Conservation (phyloP, 2,888 invertebrate genomes). For the Lithophane ornitopus region DNA sequence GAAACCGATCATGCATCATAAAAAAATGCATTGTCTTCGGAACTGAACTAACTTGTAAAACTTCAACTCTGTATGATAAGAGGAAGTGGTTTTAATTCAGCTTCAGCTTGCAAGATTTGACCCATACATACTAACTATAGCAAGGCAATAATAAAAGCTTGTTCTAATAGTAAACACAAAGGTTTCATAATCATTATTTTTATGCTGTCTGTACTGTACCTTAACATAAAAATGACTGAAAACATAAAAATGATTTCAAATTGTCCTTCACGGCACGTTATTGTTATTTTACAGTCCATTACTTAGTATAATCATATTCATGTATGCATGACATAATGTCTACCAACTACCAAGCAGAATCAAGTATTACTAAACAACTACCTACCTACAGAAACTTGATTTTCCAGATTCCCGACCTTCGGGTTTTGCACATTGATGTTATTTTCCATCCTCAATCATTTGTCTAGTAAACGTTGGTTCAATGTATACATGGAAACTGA, state of each 20-base stretch:
- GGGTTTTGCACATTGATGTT: neutral
- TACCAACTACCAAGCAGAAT: slow-evolving; percentile 2
- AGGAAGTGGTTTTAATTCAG: too few relatives aligned
- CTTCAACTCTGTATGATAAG: neutral
- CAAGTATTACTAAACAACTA: slow-evolving; percentile 21
- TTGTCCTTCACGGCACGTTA: slow-evolving; percentile 28
- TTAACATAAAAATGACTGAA: too few relatives aligned
- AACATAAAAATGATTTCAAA: slow-evolving; percentile 8
- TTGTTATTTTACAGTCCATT: slow-evolving; percentile 18
- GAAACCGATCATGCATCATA: neutral
- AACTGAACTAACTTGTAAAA: neutral
- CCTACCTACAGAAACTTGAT: slow-evolving; percentile 38
- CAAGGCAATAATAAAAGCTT: neutral
- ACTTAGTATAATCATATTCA: slow-evolving; percentile 17
- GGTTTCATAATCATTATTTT: neutral
- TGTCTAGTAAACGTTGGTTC: neutral
- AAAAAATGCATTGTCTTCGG: neutral
- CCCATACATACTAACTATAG: neutral
- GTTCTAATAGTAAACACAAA: neutral
- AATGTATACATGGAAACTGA: too few relatives aligned
- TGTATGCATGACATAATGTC: slow-evolving; percentile 16
- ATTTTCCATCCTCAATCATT: slow-evolving; percentile 1
- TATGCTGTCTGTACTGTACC: neutral
- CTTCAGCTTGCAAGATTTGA: neutral
- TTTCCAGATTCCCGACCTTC: slow-evolving; percentile 17